A percentile compares a stretch with the other conserved stretches of the same genome.
Evolutionary conservation across 2,888 invertebrate genomes (phyloP).

Genomic region (Emesis russula): DNA sequence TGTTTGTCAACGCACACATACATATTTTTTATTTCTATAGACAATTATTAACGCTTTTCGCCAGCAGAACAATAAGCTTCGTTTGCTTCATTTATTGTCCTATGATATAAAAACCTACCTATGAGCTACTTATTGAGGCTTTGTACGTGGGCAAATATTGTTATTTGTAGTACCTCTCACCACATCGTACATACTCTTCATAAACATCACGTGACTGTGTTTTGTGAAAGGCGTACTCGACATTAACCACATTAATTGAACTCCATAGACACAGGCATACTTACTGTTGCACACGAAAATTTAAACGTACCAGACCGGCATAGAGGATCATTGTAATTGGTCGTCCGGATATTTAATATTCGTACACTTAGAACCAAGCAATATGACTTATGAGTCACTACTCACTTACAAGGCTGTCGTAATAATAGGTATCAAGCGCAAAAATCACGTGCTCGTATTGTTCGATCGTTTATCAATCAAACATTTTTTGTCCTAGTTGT

Average conservation of each 20-base stretch:
- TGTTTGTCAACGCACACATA: no score
- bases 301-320: conserved; percentile 14
- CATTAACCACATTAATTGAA: conserved; percentile 45
- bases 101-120: no score
- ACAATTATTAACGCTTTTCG: no score
- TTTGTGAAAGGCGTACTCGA: conserved; percentile 89
- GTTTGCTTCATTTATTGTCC: no score
- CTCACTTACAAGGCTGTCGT: conserved; percentile 78
- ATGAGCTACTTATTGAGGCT: no score
- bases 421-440: conserved; percentile 64
- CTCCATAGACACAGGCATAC: conserved; percentile 28
- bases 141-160: no score
- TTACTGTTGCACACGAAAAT: conserved; percentile 1
- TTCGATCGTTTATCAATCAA: conserved; percentile 20
- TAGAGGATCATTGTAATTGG: conserved; percentile 74
- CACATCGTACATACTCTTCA: neutral
- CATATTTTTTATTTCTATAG: no score
- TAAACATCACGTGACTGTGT: conserved; percentile 91
- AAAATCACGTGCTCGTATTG: conserved; percentile 80
- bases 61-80: no score
- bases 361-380: conserved; percentile 38
- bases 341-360: conserved; percentile 50
- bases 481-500: conserved; percentile 5
- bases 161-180: neutral
- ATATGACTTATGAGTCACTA: conserved; percentile 73